Evolutionary conservation across 2,113 vertebrate species (phyloP).

Genomic region (Chrysochloris asiatica): DNA sequence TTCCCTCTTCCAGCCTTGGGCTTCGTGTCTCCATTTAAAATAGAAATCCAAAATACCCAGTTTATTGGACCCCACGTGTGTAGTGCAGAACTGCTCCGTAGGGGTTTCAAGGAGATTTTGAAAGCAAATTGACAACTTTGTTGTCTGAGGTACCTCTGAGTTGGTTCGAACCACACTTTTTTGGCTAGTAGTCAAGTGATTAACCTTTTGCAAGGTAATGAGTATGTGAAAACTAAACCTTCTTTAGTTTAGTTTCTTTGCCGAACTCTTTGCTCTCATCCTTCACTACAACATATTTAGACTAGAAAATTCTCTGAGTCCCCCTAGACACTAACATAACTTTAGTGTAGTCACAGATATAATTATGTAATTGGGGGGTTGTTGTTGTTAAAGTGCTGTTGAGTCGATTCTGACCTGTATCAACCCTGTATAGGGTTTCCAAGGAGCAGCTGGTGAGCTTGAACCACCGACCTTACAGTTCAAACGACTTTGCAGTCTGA

Average conservation of each 20-base stretch:
- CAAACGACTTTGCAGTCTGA: too few species aligned
- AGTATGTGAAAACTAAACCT: neutral
- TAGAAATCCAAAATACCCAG: neutral
- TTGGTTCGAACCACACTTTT: neutral
- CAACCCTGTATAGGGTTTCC: too few species aligned
- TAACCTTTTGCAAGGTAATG: neutral
- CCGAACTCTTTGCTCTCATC: neutral
- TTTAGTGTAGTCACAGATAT: neutral
- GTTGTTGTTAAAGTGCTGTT: too few species aligned
- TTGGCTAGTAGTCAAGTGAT: neutral
- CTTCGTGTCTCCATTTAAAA: neutral
- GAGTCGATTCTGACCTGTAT: too few species aligned
- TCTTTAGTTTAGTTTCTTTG: too few species aligned
- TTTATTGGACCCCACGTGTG: neutral
- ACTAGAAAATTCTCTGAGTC: neutral
- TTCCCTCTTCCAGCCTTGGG: neutral
- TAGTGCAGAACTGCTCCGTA: neutral
- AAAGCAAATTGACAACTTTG: neutral
- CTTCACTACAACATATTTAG: neutral
- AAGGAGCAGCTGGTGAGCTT: too few species aligned
- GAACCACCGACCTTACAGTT: too few species aligned
- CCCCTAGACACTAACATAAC: neutral
- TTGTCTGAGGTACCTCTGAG: too few species aligned
- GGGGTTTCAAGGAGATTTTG: neutral
- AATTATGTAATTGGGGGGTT: constrained; percentile 8